Evolutionary conservation across 2,797 vertebrate species (phyloP).

Genomic region (Siniperca scherzeri): DNA sequence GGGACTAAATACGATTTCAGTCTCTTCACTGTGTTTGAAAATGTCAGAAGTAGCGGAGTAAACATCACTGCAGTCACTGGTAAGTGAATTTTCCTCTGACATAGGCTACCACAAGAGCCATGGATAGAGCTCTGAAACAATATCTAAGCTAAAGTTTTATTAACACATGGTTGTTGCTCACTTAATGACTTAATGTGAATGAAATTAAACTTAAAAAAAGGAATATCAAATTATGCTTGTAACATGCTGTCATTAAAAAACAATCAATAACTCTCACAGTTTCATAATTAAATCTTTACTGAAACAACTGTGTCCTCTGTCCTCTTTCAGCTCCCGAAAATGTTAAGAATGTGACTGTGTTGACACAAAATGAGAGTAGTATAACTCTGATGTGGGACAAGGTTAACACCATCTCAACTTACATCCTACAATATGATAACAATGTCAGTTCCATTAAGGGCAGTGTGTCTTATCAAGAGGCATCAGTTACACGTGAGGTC

Average conservation of each 20-base stretch:
- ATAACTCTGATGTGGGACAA: slow-evolving; percentile 67
- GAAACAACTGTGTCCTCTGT: not conserved
- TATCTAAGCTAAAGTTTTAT: not conserved
- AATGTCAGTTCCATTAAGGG: accelerated
- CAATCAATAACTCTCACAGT: no score
- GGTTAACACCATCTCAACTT: slow-evolving; percentile 32
- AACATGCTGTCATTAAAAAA: no score
- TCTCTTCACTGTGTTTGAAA: slow-evolving; percentile 49
- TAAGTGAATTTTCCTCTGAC: not conserved
- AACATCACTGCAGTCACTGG: slow-evolving; percentile 46
- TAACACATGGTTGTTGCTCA: not conserved
- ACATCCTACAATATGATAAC: slow-evolving; percentile 7
- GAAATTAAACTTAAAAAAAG: no score
- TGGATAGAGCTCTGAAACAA: not conserved
- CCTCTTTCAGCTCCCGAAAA: slow-evolving; percentile 26
- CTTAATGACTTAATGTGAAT: no score
- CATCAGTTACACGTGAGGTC: not conserved
- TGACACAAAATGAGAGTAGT: not conserved
- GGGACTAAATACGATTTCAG: slow-evolving; percentile 34
- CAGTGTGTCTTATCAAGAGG: accelerated
- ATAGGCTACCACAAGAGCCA: not conserved
- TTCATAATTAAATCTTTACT: no score
- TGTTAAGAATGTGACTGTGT: not conserved
- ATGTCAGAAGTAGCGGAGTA: slow-evolving; percentile 30
- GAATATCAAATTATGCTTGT: no score